Base-by-base conservation (phyloP, 2,888 invertebrate species). In the Hypsopygia costalis region DNA sequence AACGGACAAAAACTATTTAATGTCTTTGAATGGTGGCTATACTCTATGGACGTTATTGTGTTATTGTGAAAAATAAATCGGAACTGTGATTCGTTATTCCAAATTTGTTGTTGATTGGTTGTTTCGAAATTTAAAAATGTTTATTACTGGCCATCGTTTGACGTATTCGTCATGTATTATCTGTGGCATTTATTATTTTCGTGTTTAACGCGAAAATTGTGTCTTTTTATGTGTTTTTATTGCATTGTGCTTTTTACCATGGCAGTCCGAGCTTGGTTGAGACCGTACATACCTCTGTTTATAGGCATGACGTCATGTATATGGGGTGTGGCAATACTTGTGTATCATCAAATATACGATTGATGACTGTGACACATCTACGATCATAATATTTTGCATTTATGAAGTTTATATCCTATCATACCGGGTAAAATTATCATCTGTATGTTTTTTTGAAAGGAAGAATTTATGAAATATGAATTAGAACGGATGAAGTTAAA, bases 231-330 rank as follows among this genome's bases (percentile, higher is more conserved):
- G 54, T 49, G 53, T 65, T 51, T 46, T 51, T 47, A 47, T 66
- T 70, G 73, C 73, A 62, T 77, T 80, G 78, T 79, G 73, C 64
- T 76, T 60, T 58, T 47, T 54, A 44, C 49, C 32, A 62, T 61
- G 73, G 72, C 74, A 92, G 92, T 91, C 90, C 89, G 91, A 58
- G 69, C 62, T 45, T 87, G 91, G 85, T 88, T 91, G 80, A 87
- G 89, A 74, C 90, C 90, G 68, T 91, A 92, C 66, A 81, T 95
- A 90, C 95, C 95, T 69, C 90, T 95, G 83, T 93, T 95, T 92
- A 93, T 96, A 90, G 96, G 96, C 83, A 93, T 96, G 80, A 95
- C 95, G 75, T 95, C 95, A 78, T 96, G 95, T 91, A 91, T 96
- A 85, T 95, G 95, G 95, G 96, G 95, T 79, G 82, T 89, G 31